Evolutionary conservation across 1,140 invertebrate genomes (phyloP).

Genomic region (Forficula auricularia): DNA sequence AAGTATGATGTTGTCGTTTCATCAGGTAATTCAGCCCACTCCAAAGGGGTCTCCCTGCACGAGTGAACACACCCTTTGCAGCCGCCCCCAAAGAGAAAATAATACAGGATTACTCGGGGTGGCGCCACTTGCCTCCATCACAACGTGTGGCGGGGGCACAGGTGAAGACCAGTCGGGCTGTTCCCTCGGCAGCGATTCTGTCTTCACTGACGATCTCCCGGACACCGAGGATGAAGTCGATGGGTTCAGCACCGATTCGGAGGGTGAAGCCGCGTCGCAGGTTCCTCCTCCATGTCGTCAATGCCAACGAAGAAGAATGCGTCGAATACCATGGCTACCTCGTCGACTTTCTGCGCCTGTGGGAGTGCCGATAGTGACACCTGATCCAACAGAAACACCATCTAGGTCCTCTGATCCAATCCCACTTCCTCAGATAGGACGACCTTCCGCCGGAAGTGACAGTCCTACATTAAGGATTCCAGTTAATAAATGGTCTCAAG

Average conservation of each 20-base stretch:
- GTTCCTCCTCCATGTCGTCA: slow-evolving; percentile 1
- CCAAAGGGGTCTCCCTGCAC: slow-evolving; percentile 61
- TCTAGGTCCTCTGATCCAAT: slow-evolving; percentile 4
- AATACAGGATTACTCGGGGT: slow-evolving; percentile 22
- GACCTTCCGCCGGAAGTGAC: slow-evolving; percentile 11
- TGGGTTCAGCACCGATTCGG: slow-evolving; percentile 61
- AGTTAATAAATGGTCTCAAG: slow-evolving; percentile 15
- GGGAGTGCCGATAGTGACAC: not conserved
- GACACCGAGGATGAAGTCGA: slow-evolving; percentile 60
- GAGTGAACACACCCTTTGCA: slow-evolving; percentile 40
- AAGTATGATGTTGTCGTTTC: too few relatives aligned
- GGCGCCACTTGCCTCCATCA: slow-evolving; percentile 58
- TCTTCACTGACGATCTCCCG: slow-evolving; percentile 43
- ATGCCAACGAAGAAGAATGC: slow-evolving; percentile 2
- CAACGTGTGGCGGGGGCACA: slow-evolving; percentile 48
- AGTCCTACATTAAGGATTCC: slow-evolving; percentile 10
- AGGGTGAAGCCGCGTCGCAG: slow-evolving; percentile 22
- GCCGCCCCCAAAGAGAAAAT: slow-evolving; percentile 15
- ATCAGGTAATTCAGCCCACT: slow-evolving; percentile 50
- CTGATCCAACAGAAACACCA: not conserved
- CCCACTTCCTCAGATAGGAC: slow-evolving; percentile 9
- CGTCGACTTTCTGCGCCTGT: slow-evolving; percentile 4
- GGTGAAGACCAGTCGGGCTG: slow-evolving; percentile 27
- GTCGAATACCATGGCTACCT: slow-evolving; percentile 1
- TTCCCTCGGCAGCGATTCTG: slow-evolving; percentile 52